These are phyloP conservation scores for Phoenoteleia sp. DNA, from an alignment of 2,888 invertebrate genomes.

Conservation along the genomic window DNA sequence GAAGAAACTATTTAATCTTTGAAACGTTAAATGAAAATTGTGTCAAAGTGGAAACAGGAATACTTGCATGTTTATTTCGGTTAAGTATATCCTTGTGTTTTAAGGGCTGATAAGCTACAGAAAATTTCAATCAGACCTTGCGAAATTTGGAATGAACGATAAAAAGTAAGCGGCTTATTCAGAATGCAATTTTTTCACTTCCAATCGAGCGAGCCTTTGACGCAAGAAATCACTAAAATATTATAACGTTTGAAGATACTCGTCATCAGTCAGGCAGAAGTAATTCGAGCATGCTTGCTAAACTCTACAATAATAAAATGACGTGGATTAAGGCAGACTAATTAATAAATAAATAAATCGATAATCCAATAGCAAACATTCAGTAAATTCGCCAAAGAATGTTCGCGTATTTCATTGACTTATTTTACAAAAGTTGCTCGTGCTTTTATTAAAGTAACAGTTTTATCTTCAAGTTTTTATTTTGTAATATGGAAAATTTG, in stretches of 20 bases:
- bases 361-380: slow-evolving; percentile 10
- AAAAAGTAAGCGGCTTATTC: background rate
- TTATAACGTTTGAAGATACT: slow-evolving; percentile 11
- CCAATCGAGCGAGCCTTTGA: slow-evolving; percentile 7
- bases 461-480: too few relatives aligned
- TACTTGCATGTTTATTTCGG: slow-evolving; percentile 10
- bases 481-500: background rate
- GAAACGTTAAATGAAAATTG: too few relatives aligned
- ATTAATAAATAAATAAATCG: slow-evolving; percentile 34
- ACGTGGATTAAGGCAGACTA: slow-evolving; percentile 9
- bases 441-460: too few relatives aligned
- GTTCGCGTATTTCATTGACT: too few relatives aligned
- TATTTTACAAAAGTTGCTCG: background rate
- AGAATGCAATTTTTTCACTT: background rate
- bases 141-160: too few relatives aligned
- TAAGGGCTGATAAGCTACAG: too few relatives aligned
- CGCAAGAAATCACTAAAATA: background rate
- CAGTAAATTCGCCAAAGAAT: background rate
- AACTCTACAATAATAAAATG: slow-evolving; percentile 13
- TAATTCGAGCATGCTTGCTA: slow-evolving; percentile 34
- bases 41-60: background rate
- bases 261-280: slow-evolving; percentile 6
- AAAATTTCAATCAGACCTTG: too few relatives aligned
- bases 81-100: too few relatives aligned
- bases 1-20: too few relatives aligned